These are phyloP conservation scores for Cotesia vestalis DNA, from an alignment of 1,140 invertebrate genomes.

Conservation along the genomic window DNA sequence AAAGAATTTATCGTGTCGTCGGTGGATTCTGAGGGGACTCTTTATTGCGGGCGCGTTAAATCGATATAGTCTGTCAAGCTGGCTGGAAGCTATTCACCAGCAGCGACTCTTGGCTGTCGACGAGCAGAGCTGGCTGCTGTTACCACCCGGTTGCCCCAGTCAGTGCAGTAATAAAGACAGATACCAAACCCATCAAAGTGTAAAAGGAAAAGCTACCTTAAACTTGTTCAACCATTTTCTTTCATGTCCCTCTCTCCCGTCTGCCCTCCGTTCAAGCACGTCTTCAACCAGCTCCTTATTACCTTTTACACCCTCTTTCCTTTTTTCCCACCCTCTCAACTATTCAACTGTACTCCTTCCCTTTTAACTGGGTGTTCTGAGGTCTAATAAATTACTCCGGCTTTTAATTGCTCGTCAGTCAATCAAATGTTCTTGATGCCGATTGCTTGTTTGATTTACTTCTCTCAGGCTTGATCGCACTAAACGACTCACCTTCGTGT, in stretches of 20 bases:
- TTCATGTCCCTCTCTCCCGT: neutral
- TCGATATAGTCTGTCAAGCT: slow-evolving; percentile 36
- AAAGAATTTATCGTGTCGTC: slow-evolving; percentile 18
- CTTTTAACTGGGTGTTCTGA: no score
- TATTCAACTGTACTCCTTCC: neutral
- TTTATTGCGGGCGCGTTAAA: slow-evolving; percentile 29
- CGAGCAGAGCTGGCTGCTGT: no score
- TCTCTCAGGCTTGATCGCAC: no score
- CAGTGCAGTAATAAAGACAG: slow-evolving; percentile 40
- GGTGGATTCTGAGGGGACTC: slow-evolving; percentile 31
- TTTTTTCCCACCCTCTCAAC: neutral
- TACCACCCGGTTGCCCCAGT: slow-evolving; percentile 7
- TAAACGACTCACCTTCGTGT: neutral
- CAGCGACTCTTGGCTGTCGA: no score
- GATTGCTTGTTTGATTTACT: neutral
- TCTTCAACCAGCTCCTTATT: neutral
- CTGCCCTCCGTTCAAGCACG: neutral
- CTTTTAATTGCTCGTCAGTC: slow-evolving; percentile 19
- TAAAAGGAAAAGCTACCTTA: slow-evolving; percentile 26
- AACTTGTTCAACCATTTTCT: slow-evolving; percentile 8
- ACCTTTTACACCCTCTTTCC: neutral
- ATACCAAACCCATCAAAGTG: slow-evolving; percentile 32
- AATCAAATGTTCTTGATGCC: neutral
- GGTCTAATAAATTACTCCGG: no score
- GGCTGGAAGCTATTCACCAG: neutral